These are phyloP conservation scores for Dicycla oo DNA, from an alignment of 2,888 invertebrate species.

Conservation along the genomic window DNA sequence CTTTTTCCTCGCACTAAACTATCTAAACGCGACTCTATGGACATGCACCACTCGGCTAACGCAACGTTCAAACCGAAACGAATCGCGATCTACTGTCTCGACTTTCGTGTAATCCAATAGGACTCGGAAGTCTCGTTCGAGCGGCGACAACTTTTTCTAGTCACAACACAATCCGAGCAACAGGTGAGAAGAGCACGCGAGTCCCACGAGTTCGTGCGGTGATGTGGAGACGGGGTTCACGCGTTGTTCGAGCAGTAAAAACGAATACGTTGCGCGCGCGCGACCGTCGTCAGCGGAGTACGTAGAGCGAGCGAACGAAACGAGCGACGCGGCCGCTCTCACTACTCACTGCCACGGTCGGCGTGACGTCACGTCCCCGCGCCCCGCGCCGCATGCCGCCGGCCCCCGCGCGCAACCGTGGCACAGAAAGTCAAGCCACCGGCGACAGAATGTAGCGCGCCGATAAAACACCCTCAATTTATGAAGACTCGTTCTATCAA, in stretches of 20 bases:
- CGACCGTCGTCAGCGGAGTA: constrained; percentile 89
- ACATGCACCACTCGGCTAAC: constrained; percentile 83
- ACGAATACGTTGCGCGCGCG: constrained; percentile 85
- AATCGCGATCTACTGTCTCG: constrained; percentile 80
- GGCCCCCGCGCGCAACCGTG: constrained; percentile 81
- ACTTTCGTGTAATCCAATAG: constrained; percentile 76
- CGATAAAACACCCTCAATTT: constrained; percentile 88
- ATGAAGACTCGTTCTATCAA: constrained; percentile 85
- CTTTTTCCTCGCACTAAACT: constrained; percentile 87
- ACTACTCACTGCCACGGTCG: constrained; percentile 90
- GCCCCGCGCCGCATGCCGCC: constrained; percentile 68
- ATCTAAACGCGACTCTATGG: constrained; percentile 83
- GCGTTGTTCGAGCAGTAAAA: constrained; percentile 77
- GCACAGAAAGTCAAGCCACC: constrained; percentile 88
- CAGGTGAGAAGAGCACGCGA: constrained; percentile 81
- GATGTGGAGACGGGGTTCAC: constrained; percentile 78
- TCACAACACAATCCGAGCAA: constrained; percentile 85
- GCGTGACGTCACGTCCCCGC: constrained; percentile 86
- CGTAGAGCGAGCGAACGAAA: constrained; percentile 82
- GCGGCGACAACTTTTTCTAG: constrained; percentile 72
- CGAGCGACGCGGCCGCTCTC: constrained; percentile 87
- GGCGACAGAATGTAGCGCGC: constrained; percentile 86
- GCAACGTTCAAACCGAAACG: constrained; percentile 81
- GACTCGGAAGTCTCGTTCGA: constrained; percentile 66
- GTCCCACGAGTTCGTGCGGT: constrained; percentile 78